Base-by-base conservation (phyloP, 2,888 invertebrate species). In the Nomada hirtipes region DNA sequence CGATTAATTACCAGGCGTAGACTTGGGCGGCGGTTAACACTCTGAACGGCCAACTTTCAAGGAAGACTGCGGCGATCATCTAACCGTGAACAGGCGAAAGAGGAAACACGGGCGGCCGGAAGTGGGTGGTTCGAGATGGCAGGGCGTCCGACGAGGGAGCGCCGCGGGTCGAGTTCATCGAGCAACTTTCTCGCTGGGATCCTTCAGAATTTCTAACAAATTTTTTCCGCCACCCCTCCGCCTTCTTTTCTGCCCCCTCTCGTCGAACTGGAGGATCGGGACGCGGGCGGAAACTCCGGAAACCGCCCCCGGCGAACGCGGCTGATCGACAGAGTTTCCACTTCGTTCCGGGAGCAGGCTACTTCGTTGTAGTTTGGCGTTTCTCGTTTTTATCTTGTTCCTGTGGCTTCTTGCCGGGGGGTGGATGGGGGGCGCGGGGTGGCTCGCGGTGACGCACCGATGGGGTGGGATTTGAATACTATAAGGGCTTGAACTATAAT, bases 1-100 rank as follows among this genome's bases (percentile, higher is more conserved):
- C 91, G 90, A 91, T 91, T 92, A 91, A 92, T 91, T 92, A 90
- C 88, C 87, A 72, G 2, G 76, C 67, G 78, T 83, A 82, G 86
- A 87, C 79, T 84, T 73, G 79, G 79, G 81, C 61, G 76, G 63
- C 75, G 82, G 76, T 86, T 86, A 87, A 83, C 88, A 79, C 80
- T 69, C 74, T 80, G 84, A 85, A 89, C 89, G 84, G 79, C 44
- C 72, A 89, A 89, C 83, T 89, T 89, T 89, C 85, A 68, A 20
- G 64, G 73, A 63, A 74, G 72, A 68, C 81, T 67, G 69, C 67
- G 61, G 20, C 70, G 81, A 72, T 83, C 83, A 52, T 68, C 78
- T 69, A 60, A 64, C 76, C 68, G 63, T 68, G 71, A 81, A 76
- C 44, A 23, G 57, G 15, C 20, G 15, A 60, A 44, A 23, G 44